Evolutionary conservation across 64 coral and sea anemone genomes (phyloP), one percentile per base, ranked within the genome.

Genomic region (Cladopsammia gracilis): DNA sequence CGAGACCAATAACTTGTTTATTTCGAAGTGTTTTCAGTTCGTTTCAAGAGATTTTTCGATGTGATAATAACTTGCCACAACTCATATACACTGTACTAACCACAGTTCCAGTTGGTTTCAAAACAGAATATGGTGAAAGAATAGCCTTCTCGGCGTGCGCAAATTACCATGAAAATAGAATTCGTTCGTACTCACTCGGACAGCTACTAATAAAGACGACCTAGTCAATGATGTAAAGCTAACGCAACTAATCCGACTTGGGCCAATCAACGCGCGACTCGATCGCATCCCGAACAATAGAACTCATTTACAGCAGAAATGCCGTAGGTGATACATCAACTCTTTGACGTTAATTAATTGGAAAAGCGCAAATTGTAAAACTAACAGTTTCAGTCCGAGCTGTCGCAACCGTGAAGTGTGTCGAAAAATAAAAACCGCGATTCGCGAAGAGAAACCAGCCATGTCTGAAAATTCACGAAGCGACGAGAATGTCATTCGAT

Each of bases 331-430:
- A 94, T 94, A 74, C 84, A 89, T 94, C 92, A 94, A 94, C 86
- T 94, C 86, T 82, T 68, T 94, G 96, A 89, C 91, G 90, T 84
- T 97, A 91, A 97, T 97, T 97, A 94, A 87, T 89, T 94, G 64
- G 73, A 87, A 94, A 97, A 88, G 69, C 88, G 82, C 88, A 94
- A 97, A 94, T 94, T 94, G 88, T 23, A 94, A 94, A 97, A 91
- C 92, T 94, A 94, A 94, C 91, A 91, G 87, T 93, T 93, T 92
- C 76, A 77, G 71, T 94, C 43, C 20, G 48, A 79, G 53, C 54
- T 92, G 70, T 93, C 58, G 83, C 68, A 76, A 83, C 60, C 85
- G 78, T 4, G 11, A 59, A 82, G 58, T 77, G 77, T 48, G 42
- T 67, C 72, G 45, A 68, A 23, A 18, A n/a, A 48, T 9, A 24